phyloP scores from a whole-genome alignment of 2,113 vertebrate genomes.

The Sphaerodactylus townsendi region DNA sequence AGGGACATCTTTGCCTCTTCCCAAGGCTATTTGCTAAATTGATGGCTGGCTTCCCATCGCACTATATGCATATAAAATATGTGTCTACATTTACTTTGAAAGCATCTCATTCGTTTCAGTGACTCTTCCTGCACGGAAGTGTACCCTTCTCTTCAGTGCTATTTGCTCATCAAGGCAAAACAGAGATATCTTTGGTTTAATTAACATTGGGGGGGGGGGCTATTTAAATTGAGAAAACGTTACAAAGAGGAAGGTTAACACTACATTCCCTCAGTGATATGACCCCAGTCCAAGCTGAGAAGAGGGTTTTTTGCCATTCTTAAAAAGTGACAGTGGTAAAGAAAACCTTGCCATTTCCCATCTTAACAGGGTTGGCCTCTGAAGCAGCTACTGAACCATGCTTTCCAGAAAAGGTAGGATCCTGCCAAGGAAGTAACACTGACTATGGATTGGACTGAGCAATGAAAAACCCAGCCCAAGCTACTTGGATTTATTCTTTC shows the following conservation, averaged over 20 bases:
- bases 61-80: background rate
- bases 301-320: background rate
- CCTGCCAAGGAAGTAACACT: background rate
- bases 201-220: no score
- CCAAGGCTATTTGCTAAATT: background rate
- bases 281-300: no score
- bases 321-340: background rate
- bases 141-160: no score
- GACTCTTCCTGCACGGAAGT: background rate
- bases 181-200: no score
- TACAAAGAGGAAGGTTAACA: no score
- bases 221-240: no score
- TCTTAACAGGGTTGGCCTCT: slow-evolving; percentile 31
- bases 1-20: background rate
- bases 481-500: background rate
- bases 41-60: background rate
- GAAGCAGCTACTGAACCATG: background rate
- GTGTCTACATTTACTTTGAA: background rate
- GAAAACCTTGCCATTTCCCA: background rate
- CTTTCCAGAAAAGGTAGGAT: background rate
- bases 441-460: slow-evolving; percentile 52
- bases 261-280: no score
- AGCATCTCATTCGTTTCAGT: background rate
- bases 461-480: background rate
- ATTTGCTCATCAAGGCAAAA: no score